Conservation (phyloP, 2,888 invertebrate genomes). For the Hypercompe scribonia region DNA sequence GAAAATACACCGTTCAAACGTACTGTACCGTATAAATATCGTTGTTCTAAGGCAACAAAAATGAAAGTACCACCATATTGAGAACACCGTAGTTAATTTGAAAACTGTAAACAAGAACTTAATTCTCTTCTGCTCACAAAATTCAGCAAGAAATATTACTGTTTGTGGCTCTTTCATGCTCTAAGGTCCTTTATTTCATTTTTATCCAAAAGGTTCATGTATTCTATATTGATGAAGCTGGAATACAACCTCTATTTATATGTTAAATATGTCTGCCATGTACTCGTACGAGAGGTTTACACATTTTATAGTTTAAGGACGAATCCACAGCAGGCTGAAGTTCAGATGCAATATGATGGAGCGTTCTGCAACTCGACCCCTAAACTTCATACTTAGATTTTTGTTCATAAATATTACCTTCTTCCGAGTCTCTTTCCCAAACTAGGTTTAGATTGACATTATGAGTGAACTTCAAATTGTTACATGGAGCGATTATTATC, state of each 20-base stretch:
- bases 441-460: too few species aligned
- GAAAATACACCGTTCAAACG: too few species aligned
- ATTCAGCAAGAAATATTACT: not conserved
- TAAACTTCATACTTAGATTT: not conserved
- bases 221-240: not conserved
- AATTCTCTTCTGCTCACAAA: not conserved
- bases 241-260: not conserved
- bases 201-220: not conserved
- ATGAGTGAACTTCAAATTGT: too few species aligned
- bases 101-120: not conserved
- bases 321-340: not conserved
- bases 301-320: not conserved
- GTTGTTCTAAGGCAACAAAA: too few species aligned
- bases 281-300: too few species aligned
- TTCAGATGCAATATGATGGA: not conserved
- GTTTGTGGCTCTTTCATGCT: not conserved
- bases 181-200: not conserved
- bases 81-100: not conserved
- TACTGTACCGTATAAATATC: too few species aligned
- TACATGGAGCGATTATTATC: too few species aligned
- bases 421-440: too few species aligned
- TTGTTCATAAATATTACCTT: too few species aligned
- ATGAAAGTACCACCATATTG: too few species aligned
- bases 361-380: not conserved
- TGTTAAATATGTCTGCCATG: slow-evolving; percentile 5